Evolutionary conservation across 2,797 vertebrate genomes (phyloP).

Genomic region (Novumbra hubbsi): DNA sequence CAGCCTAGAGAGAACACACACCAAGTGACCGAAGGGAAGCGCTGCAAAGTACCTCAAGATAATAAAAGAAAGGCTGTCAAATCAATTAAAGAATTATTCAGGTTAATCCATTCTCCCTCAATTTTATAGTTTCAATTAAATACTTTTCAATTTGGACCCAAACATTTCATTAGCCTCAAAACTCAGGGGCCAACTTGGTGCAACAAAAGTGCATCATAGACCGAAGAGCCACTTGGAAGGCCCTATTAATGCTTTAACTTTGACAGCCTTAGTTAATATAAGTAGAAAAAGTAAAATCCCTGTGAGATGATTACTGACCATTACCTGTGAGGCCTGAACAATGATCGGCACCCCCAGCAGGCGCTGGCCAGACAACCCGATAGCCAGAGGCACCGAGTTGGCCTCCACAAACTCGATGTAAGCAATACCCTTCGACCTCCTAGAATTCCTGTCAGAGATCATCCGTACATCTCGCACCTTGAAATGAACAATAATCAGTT

Average conservation of each 20-base stretch:
- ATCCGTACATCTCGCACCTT: constrained; percentile 96
- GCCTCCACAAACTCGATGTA: constrained; percentile 97
- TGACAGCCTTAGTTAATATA: not conserved
- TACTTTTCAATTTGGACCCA: not conserved
- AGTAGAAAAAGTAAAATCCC: not conserved
- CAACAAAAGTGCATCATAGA: too few species aligned
- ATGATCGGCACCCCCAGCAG: constrained; percentile 96
- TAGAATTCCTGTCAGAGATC: constrained; percentile 98
- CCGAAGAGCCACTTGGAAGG: too few species aligned
- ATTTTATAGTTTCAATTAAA: not conserved
- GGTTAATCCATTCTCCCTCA: not conserved
- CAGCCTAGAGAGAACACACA: constrained; percentile 74
- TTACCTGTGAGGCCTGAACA: constrained; percentile 95
- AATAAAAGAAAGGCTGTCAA: not conserved
- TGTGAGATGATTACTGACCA: not conserved
- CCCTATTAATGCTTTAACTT: not conserved
- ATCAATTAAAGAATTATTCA: not conserved
- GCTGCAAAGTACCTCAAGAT: not conserved
- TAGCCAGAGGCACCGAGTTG: constrained; percentile 92
- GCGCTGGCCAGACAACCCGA: constrained; percentile 93
- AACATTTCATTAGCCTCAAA: too few species aligned
- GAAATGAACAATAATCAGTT: not conserved
- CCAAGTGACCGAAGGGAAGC: constrained; percentile 1
- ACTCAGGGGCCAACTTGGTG: too few species aligned
- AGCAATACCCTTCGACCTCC: constrained; percentile 95